Evolutionary conservation across 2,888 invertebrate species (phyloP).

Genomic region (Venusia cambrica): DNA sequence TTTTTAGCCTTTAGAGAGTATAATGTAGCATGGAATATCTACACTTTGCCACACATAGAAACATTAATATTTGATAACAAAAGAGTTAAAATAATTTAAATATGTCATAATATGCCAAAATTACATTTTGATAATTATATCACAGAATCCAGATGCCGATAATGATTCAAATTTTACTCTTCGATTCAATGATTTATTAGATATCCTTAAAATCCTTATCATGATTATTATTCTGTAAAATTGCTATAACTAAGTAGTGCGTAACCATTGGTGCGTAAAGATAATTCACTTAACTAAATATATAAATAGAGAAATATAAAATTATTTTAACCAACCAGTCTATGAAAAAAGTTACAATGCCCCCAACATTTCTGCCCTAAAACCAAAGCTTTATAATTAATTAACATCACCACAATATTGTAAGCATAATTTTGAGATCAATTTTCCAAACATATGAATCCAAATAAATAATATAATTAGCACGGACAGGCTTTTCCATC

Average conservation of each 20-base stretch:
- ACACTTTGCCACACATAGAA: conserved; percentile 22
- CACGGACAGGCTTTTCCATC: conserved; percentile 15
- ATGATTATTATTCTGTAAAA: too few species aligned
- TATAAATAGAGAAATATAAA: conserved; percentile 22
- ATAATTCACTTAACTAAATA: conserved; percentile 26
- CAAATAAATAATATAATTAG: conserved; percentile 15
- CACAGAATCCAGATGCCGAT: conserved; percentile 54
- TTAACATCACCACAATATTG: conserved; percentile 6
- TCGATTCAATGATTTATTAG: conserved; percentile 10
- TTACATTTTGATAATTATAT: conserved; percentile 59
- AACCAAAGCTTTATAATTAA: conserved; percentile 8
- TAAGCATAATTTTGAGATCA: conserved; percentile 31
- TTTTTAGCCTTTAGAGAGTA: too few species aligned
- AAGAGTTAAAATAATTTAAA: conserved; percentile 15
- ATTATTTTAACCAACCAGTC: conserved; percentile 25
- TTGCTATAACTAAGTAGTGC: conserved; percentile 19
- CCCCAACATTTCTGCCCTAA: conserved; percentile 16
- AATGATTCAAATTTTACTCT: conserved; percentile 14
- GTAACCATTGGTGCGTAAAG: conserved; percentile 31
- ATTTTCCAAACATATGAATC: conserved; percentile 16
- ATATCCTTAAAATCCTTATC: too few species aligned
- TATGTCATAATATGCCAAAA: conserved; percentile 48
- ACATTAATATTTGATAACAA: conserved; percentile 7
- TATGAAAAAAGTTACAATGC: conserved; percentile 19
- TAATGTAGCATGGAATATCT: not conserved